These are phyloP conservation scores for Ianthella basta DNA, from an alignment of 37 sponge, comb jelly and placozoan species.

Conservation along the genomic window DNA sequence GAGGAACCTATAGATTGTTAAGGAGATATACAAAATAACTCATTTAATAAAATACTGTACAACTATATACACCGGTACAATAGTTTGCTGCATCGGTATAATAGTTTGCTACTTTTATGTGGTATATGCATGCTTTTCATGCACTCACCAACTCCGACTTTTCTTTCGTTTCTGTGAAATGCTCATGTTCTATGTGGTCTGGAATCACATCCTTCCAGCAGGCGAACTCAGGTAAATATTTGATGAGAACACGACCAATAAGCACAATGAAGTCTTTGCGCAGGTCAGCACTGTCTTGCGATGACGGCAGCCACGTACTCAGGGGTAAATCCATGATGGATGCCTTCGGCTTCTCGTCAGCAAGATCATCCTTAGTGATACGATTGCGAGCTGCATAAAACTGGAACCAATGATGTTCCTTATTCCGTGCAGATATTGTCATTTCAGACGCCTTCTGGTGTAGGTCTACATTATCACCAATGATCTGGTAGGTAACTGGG, in stretches of 20 bases:
- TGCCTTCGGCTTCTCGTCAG: background rate
- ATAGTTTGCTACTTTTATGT: background rate
- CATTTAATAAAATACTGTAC: conserved; percentile 18
- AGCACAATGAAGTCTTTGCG: conserved; percentile 8
- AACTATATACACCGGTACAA: background rate
- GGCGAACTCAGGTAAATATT: background rate
- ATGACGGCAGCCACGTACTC: background rate
- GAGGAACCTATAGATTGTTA: no score
- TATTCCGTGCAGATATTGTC: background rate
- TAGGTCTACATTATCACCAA: conserved; percentile 42
- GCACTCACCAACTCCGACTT: conserved; percentile 39
- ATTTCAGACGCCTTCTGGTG: background rate
- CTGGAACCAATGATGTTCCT: background rate
- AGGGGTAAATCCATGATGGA: background rate
- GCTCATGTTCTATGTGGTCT: background rate
- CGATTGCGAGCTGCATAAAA: conserved; percentile 8
- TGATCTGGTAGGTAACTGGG: background rate
- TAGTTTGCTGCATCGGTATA: background rate
- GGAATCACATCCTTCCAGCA: background rate
- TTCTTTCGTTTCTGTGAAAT: conserved; percentile 20
- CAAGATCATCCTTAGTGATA: background rate
- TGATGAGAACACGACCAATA: background rate
- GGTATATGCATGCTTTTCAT: background rate
- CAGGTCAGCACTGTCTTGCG: background rate
- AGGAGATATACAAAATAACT: background rate